Evolutionary conservation across 2,888 invertebrate species (phyloP), one percentile per base, ranked within the genome.

Genomic region (Cephalotes varians): DNA sequence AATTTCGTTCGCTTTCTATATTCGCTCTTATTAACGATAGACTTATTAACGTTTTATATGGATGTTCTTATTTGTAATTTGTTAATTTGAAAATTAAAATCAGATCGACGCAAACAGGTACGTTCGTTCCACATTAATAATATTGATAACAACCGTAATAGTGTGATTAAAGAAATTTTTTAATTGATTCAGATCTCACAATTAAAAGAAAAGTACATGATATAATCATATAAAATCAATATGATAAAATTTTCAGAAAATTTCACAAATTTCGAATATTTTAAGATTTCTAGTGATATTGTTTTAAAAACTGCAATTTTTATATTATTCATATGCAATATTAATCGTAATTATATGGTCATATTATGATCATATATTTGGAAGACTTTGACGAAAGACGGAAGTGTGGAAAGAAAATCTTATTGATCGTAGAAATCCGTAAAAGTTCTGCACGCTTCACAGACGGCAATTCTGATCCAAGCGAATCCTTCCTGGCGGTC

Each of bases 401-500:
- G 64, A 65, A 76, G 64, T 6, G 15, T 62, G 34, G 25, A 64
- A 76, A 51, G 74, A 76, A 65, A 65, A 25, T 12, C 5, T 65
- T 76, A 76, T 65, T 65, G 37, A n/a, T 28, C 37, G 28, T 25
- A 49, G 31, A 44, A 47, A 49, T 64, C 40, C 37, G 28, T 51
- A 76, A 76, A 67, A 65, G 51, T 76, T n/a, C 21, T 62, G 65
- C 28, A 44, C 71, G 51, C 76, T 67, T 67, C 76, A 49, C 49
- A 60, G 51, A 28, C 76, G 49, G 37, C 37, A 73, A 51, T 74
- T 62, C 51, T 25, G 77, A 51, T 62, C 28, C 58, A 58, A 69
- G 77, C 77, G 77, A 71, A 79, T 79, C 72, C 77, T 79, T 79
- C 77, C 80, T 77, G 79, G 67, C 81, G 54, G 85, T 87, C 89